Evolutionary conservation across 2,113 vertebrate species (phyloP).

Genomic region (Eolophus roseicapilla): DNA sequence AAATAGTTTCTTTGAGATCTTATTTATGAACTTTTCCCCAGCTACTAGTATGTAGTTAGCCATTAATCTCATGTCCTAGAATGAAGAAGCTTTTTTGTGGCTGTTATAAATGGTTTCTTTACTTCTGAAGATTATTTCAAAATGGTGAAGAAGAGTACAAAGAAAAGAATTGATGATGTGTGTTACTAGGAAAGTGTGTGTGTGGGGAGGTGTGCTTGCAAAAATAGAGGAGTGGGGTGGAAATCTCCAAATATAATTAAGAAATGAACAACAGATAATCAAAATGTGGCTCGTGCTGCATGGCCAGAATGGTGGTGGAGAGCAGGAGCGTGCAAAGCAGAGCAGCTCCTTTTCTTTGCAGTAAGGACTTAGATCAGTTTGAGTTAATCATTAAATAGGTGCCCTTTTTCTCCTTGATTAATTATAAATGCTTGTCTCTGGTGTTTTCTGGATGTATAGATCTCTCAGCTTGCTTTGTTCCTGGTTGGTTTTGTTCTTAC

Average conservation of each 20-base stretch:
- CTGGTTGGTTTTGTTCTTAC: background rate
- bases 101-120: background rate
- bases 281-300: background rate
- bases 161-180: background rate
- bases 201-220: background rate
- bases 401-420: background rate
- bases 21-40: background rate
- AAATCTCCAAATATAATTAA: background rate
- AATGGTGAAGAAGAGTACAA: background rate
- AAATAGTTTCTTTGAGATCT: background rate
- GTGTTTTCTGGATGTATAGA: background rate
- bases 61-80: background rate
- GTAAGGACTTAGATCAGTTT: background rate
- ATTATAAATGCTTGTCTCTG: background rate
- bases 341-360: background rate
- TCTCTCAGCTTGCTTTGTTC: background rate
- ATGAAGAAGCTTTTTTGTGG: background rate
- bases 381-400: background rate
- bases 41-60: background rate
- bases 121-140: background rate
- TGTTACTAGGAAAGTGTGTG: background rate
- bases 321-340: fast-evolving
- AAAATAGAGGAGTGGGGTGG: background rate
- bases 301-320: background rate
- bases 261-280: background rate